A percentile compares a stretch with the other conserved stretches of the same genome.
Evolutionary conservation across 2,888 invertebrate species (phyloP).

Genomic region (Cryptus armator): DNA sequence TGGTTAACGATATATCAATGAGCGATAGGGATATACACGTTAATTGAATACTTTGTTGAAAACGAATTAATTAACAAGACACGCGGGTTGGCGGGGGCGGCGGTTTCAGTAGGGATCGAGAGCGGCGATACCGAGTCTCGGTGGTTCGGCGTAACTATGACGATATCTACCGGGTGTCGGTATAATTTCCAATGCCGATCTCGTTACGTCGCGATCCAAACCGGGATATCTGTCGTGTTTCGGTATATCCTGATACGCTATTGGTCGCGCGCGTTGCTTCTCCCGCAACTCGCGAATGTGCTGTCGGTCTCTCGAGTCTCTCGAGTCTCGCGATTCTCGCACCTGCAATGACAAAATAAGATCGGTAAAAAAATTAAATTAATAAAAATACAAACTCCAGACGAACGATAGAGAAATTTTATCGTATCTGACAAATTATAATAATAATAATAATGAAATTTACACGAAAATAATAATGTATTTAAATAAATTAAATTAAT

Average conservation of each 20-base stretch:
- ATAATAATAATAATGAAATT: no score
- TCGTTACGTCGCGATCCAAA: conserved; percentile 85
- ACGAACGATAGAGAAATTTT: background rate
- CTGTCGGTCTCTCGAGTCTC: conserved; percentile 78
- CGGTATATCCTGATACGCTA: conserved; percentile 86
- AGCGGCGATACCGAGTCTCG: conserved; percentile 83
- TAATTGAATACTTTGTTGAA: conserved; percentile 64
- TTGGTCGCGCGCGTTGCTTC: conserved; percentile 79
- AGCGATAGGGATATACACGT: conserved; percentile 62
- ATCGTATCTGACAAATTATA: no score
- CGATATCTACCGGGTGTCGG: conserved; percentile 82
- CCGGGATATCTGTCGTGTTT: conserved; percentile 87
- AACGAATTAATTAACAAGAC: conserved; percentile 61
- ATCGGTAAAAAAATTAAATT: conserved; percentile 14
- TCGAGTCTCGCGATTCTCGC: conserved; percentile 77
- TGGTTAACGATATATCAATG: conserved; percentile 57
- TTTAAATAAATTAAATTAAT: no score
- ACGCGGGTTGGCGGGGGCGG: background rate
- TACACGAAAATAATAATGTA: no score
- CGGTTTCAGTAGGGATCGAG: conserved; percentile 82
- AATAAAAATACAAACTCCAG: background rate
- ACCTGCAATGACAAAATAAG: conserved; percentile 65
- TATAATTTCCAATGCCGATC: conserved; percentile 81
- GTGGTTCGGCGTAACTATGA: conserved; percentile 84
- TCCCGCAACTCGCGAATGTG: conserved; percentile 80